Conservation (phyloP, 2,113 vertebrate species). For the Numida meleagris region DNA sequence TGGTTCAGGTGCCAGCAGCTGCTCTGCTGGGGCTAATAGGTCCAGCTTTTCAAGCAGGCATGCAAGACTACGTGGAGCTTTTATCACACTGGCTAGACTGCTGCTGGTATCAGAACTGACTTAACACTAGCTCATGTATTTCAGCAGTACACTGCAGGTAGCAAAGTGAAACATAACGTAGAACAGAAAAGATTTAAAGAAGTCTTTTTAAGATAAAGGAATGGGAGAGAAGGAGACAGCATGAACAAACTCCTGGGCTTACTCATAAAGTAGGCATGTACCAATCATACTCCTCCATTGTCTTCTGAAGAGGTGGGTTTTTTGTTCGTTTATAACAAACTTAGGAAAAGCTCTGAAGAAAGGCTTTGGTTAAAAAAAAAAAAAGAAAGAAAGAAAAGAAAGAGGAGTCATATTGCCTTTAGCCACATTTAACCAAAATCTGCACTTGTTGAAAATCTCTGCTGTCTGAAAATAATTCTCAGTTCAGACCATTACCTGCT, state of each 20-base stretch:
- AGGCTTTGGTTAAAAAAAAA: background rate
- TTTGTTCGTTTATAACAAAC: background rate
- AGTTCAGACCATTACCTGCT: slow-evolving; percentile 67
- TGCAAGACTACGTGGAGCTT: background rate
- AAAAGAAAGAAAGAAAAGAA: background rate
- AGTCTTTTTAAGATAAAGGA: background rate
- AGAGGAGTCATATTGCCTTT: background rate
- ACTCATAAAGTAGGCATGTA: background rate
- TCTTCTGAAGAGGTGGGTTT: background rate
- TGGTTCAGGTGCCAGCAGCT: background rate
- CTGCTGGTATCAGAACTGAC: background rate
- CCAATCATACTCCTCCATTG: rapidly evolving
- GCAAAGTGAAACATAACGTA: background rate
- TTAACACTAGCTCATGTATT: background rate
- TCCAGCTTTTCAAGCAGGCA: background rate
- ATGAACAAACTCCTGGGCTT: background rate
- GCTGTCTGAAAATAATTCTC: background rate
- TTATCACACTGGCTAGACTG: background rate
- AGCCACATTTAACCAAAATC: background rate
- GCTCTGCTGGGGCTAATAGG: background rate
- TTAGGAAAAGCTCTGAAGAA: background rate
- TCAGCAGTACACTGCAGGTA: background rate
- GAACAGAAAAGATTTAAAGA: background rate
- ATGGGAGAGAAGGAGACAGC: background rate
- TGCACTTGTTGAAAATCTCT: background rate